Conservation (phyloP, 2,797 vertebrate species). For the Lophotriccus pileatus region DNA sequence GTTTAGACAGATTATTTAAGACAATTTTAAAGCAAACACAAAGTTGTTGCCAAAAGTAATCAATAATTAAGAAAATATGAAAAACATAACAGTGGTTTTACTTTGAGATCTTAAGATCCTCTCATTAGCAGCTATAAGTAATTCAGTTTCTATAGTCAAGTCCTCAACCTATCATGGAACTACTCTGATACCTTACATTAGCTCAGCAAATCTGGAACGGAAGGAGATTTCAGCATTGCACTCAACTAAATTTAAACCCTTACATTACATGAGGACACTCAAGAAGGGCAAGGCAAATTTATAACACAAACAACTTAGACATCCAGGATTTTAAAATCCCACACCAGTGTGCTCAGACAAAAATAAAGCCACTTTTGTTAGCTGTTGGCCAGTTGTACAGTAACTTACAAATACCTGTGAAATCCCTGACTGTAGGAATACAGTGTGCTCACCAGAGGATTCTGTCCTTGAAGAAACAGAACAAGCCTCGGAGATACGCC, state of each 20-base stretch:
- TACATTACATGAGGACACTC: not conserved
- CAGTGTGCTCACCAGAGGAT: conserved; percentile 82
- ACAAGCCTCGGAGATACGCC: conserved; percentile 77
- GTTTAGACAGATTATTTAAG: not conserved
- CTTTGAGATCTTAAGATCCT: not conserved
- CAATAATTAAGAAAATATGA: not conserved
- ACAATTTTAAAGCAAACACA: not conserved
- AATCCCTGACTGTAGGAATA: not conserved
- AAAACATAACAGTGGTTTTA: not conserved
- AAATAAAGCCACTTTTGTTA: not conserved
- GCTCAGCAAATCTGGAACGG: not conserved
- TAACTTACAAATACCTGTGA: not conserved
- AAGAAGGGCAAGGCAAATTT: not conserved
- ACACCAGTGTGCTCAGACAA: rapidly evolving
- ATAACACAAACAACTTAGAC: not conserved
- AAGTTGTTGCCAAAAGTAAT: not conserved
- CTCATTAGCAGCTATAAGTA: not conserved
- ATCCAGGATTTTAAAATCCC: not conserved
- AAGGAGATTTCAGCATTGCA: not conserved
- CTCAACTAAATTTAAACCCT: not conserved
- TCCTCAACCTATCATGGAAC: not conserved
- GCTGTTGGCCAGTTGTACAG: not conserved
- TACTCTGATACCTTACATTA: not conserved
- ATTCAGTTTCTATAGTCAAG: not conserved
- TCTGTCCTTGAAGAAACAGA: conserved; percentile 83